These are phyloP conservation scores for Synaphobranchus kaupii DNA, from an alignment of 2,797 vertebrate genomes.

Conservation along the genomic window DNA sequence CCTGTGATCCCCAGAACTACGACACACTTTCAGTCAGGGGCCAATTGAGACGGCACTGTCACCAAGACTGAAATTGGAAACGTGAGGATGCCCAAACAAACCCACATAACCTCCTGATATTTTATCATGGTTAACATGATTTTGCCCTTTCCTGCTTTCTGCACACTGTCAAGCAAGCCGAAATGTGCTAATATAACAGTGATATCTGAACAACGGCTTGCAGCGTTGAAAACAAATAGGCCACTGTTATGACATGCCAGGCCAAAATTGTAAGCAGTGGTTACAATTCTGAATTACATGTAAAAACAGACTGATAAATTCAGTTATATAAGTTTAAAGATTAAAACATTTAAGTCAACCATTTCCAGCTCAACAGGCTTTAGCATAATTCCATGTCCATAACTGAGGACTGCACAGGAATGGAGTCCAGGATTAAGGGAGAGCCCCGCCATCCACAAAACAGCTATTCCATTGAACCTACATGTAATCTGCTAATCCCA, in stretches of 20 bases:
- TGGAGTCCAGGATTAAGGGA: background rate
- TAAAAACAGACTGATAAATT: background rate
- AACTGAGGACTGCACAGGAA: background rate
- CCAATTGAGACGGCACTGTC: background rate
- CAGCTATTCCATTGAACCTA: background rate
- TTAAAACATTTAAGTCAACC: background rate
- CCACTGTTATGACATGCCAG: background rate
- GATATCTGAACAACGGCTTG: background rate
- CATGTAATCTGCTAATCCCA: background rate
- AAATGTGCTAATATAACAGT: background rate
- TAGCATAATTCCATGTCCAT: background rate
- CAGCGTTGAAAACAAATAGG: background rate
- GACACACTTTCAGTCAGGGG: background rate
- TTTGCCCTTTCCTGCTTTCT: background rate
- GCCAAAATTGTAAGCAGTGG: background rate
- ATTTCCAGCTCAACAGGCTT: background rate
- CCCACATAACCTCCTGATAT: background rate
- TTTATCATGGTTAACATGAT: background rate
- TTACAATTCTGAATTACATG: background rate
- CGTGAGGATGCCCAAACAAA: background rate
- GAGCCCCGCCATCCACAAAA: background rate
- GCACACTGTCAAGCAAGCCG: background rate
- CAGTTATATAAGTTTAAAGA: background rate
- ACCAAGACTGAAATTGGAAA: background rate
- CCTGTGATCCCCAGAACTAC: background rate